Percentiles rank a stretch among this genome's conserved stretches.
phyloP scores from a whole-genome alignment of 2,888 invertebrate species.

The Agrochola circellaris region DNA sequence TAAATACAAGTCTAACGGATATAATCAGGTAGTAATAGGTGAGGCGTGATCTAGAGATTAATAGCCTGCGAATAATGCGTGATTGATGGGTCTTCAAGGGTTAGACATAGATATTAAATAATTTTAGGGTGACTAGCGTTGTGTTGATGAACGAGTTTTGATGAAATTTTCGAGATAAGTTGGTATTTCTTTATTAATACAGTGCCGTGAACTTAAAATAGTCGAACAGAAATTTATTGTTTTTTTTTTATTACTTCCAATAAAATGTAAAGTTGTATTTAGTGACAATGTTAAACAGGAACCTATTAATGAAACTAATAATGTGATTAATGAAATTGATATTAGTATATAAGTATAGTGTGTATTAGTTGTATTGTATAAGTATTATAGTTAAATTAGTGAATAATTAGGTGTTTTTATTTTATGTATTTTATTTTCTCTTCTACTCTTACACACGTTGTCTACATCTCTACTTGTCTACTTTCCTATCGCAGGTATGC shows the following conservation, averaged over 20 bases:
- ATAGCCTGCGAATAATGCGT: conserved; percentile 72
- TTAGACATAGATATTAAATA: conserved; percentile 57
- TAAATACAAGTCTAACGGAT: conserved; percentile 66
- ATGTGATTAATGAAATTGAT: background rate
- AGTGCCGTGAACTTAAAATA: background rate
- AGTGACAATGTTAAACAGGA: background rate
- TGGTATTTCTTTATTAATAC: background rate
- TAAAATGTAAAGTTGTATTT: background rate
- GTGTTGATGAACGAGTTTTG: conserved; percentile 33
- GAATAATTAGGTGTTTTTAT: too few species aligned
- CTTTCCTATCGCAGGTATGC: too few species aligned
- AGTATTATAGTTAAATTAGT: too few species aligned
- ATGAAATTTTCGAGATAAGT: background rate
- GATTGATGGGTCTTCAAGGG: conserved; percentile 69
- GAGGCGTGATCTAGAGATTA: conserved; percentile 78
- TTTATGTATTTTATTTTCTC: too few species aligned
- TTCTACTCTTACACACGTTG: too few species aligned
- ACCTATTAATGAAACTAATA: background rate
- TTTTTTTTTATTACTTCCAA: too few species aligned
- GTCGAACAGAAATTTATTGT: too few species aligned
- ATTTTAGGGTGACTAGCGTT: conserved; percentile 41
- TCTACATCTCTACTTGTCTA: too few species aligned
- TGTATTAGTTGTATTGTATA: too few species aligned
- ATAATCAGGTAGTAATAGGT: conserved; percentile 80
- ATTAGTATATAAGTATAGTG: too few species aligned